phyloP scores from a whole-genome alignment of 1,140 invertebrate genomes.

The Drosophila parabipectinata region DNA sequence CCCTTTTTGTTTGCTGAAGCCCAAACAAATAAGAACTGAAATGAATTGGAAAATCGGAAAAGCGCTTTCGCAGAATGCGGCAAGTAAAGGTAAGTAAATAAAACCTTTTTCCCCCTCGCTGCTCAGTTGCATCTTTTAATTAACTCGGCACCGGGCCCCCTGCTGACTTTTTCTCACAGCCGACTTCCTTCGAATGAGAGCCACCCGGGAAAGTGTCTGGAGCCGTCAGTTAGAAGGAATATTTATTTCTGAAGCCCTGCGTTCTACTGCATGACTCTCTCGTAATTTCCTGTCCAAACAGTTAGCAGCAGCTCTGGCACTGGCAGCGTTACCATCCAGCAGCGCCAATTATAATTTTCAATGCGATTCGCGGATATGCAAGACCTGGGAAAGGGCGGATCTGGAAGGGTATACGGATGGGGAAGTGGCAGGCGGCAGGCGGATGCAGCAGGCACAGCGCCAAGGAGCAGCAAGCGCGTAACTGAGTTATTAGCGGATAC shows the following conservation, averaged over 20 bases:
- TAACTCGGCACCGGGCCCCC: slow-evolving; percentile 4
- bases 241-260: slow-evolving; percentile 35
- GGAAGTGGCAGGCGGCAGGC: neutral
- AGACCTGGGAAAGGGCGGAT: slow-evolving; percentile 9
- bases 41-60: neutral
- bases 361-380: slow-evolving; percentile 27
- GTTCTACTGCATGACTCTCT: slow-evolving; percentile 16
- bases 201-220: slow-evolving; percentile 31
- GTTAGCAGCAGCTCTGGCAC: slow-evolving; percentile 24
- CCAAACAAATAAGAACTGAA: neutral
- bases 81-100: slow-evolving; percentile 24
- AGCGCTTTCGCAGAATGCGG: neutral
- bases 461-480: slow-evolving; percentile 45
- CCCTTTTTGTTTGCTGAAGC: neutral
- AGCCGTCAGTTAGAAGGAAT: slow-evolving; percentile 27
- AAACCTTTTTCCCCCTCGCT: slow-evolving; percentile 9
- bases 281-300: slow-evolving; percentile 65
- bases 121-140: slow-evolving; percentile 29
- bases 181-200: slow-evolving; percentile 40
- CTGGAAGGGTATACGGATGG: neutral
- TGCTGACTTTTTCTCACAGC: slow-evolving; percentile 20
- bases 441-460: slow-evolving; percentile 48
- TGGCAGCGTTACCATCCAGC: slow-evolving; percentile 32
- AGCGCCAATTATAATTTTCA: slow-evolving; percentile 68
- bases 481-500: slow-evolving; percentile 73